Evolutionary conservation across 2,113 vertebrate species (phyloP).

Genomic region (Muntiacus muntjak): DNA sequence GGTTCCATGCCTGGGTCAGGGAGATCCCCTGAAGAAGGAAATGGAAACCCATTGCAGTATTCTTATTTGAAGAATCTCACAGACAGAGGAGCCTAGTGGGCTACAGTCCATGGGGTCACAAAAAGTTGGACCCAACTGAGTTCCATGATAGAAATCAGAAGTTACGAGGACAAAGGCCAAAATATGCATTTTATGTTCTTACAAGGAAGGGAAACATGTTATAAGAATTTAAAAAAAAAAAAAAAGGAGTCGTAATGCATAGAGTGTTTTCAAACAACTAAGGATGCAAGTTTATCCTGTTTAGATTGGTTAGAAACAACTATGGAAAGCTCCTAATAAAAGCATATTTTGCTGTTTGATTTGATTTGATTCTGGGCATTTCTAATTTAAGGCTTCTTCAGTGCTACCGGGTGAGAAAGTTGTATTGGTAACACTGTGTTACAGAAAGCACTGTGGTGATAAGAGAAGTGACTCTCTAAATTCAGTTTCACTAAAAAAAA

Average conservation of each 20-base stretch:
- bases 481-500: background rate
- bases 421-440: background rate
- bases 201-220: background rate
- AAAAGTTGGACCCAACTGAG: background rate
- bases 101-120: background rate
- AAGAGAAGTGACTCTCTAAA: background rate
- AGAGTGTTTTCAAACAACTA: background rate
- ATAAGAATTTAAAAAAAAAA: background rate
- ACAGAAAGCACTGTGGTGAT: background rate
- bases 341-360: background rate
- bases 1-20: background rate
- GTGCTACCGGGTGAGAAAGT: background rate
- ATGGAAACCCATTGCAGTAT: background rate
- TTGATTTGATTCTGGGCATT: background rate
- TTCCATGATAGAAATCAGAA: background rate
- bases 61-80: background rate
- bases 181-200: background rate
- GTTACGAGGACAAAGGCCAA: background rate
- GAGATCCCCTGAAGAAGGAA: background rate
- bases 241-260: background rate
- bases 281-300: background rate
- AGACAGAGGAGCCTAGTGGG: background rate
- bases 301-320: background rate
- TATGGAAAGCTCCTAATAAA: background rate
- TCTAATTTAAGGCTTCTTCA: background rate